Evolutionary conservation across 30 jellyfish, hydroid and myxozoan species (phyloP).

Genomic region (Hydractinia symbiolongicarpus): DNA sequence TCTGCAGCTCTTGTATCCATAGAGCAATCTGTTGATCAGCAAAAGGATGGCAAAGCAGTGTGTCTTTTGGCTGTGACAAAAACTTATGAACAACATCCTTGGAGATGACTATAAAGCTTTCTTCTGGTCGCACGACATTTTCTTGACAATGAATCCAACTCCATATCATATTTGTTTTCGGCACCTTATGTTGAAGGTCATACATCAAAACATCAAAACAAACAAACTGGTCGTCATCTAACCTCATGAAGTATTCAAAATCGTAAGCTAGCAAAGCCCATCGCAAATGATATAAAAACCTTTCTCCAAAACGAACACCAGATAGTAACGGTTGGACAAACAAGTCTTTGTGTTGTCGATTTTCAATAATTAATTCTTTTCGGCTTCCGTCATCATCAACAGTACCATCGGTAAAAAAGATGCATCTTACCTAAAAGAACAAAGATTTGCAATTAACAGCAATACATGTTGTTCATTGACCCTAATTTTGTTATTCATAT

Average conservation of each 20-base stretch:
- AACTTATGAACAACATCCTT: slow-evolving; percentile 57
- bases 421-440: slow-evolving; percentile 4
- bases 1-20: slow-evolving; percentile 55
- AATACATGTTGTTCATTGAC: not conserved
- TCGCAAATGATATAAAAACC: slow-evolving; percentile 71
- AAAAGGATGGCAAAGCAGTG: slow-evolving; percentile 69
- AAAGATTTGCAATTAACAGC: not conserved
- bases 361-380: slow-evolving; percentile 26
- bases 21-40: slow-evolving; percentile 85
- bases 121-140: slow-evolving; percentile 75
- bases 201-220: slow-evolving; percentile 48
- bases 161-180: slow-evolving; percentile 49
- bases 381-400: not conserved
- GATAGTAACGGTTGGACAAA: slow-evolving; percentile 54
- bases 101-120: slow-evolving; percentile 59
- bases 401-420: slow-evolving; percentile 53
- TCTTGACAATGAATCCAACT: slow-evolving; percentile 58
- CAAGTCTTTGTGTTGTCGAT: slow-evolving; percentile 30
- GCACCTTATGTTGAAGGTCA: slow-evolving; percentile 46
- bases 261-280: slow-evolving; percentile 82
- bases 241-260: slow-evolving; percentile 65
- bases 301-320: slow-evolving; percentile 76
- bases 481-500: no score
- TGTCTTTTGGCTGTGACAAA: slow-evolving; percentile 45
- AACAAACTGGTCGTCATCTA: slow-evolving; percentile 71